phyloP scores from a whole-genome alignment of 2,113 vertebrate genomes.

The Emydura subglobosa region DNA sequence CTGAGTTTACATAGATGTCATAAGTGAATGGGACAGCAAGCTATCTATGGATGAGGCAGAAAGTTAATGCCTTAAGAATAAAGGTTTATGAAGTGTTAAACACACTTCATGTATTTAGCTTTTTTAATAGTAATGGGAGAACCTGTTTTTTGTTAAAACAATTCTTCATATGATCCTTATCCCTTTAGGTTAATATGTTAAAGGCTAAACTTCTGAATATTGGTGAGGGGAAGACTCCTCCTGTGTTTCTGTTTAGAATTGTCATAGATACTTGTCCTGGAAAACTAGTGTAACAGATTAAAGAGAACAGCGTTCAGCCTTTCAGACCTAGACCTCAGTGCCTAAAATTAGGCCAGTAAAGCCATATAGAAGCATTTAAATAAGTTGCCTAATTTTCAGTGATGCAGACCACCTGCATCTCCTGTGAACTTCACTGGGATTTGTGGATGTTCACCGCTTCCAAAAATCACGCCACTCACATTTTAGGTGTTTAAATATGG shows the following conservation, averaged over 20 bases:
- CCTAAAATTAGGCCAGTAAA: background rate
- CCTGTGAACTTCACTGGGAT: constrained; percentile 8
- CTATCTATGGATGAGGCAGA: background rate
- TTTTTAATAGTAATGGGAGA: background rate
- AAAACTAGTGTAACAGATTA: background rate
- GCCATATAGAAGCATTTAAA: background rate
- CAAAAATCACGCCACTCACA: background rate
- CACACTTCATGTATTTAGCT: background rate
- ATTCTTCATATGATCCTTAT: background rate
- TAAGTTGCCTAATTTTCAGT: background rate
- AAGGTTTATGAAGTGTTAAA: background rate
- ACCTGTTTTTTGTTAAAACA: background rate
- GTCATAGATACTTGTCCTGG: background rate
- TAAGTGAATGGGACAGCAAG: background rate
- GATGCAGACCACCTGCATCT: background rate
- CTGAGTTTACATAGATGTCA: background rate
- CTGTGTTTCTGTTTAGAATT: background rate
- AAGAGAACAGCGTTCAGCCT: background rate
- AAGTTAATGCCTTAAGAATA: background rate
- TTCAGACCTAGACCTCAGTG: background rate
- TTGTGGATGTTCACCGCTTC: background rate
- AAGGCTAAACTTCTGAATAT: background rate
- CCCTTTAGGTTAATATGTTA: background rate
- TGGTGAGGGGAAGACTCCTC: background rate
- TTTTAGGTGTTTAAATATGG: background rate